These are phyloP conservation scores for Frieseomelitta varia DNA, from an alignment of 1,140 invertebrate species.

Conservation along the genomic window DNA sequence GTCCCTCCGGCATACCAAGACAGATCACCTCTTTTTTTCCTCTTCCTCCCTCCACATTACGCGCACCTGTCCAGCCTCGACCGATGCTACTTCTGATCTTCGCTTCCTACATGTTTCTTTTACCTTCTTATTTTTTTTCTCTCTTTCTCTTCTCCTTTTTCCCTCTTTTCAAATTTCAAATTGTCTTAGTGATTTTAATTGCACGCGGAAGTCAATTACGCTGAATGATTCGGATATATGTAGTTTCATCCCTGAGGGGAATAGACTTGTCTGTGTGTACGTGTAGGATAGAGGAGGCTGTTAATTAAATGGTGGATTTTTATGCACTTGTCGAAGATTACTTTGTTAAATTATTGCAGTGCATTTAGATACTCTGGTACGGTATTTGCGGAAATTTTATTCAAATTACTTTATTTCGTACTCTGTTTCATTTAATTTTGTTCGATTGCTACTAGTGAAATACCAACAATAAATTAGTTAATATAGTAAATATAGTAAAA, in stretches of 20 bases:
- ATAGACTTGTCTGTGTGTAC: not conserved
- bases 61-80: conserved; percentile 66
- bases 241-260: not conserved
- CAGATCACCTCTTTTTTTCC: conserved; percentile 65
- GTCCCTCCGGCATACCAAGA: conserved; percentile 71
- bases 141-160: not conserved
- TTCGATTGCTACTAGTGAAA: too few species aligned
- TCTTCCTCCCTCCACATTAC: conserved; percentile 48
- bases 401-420: too few species aligned
- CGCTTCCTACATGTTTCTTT: conserved; percentile 27
- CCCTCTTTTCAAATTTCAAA: conserved; percentile 17
- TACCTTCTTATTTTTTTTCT: not conserved
- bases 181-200: not conserved
- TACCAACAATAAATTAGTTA: too few species aligned
- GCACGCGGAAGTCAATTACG: not conserved
- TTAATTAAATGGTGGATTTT: too few species aligned
- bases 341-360: too few species aligned
- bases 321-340: too few species aligned
- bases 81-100: conserved; percentile 46
- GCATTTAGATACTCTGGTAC: too few species aligned
- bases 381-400: too few species aligned
- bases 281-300: too few species aligned
- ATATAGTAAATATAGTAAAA: too few species aligned
- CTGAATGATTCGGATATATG: too few species aligned
- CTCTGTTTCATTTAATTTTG: too few species aligned